These are phyloP conservation scores for Isoperla grammatica DNA, from an alignment of 2,888 invertebrate species.

Conservation along the genomic window DNA sequence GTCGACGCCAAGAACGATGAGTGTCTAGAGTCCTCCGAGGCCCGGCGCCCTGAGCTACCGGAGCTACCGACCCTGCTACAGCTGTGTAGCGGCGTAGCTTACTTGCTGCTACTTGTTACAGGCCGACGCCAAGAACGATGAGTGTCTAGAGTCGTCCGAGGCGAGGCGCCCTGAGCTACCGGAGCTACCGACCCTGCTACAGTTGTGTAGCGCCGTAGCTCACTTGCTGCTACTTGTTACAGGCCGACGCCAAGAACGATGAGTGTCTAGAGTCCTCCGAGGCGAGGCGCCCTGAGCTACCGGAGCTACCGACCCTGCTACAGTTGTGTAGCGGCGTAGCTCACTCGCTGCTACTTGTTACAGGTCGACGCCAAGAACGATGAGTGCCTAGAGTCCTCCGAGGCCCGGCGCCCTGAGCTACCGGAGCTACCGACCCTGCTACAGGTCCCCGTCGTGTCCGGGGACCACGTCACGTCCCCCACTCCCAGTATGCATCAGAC, in stretches of 20 bases:
- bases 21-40: conserved; percentile 45
- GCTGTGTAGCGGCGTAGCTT: too few species aligned
- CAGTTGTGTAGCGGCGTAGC: too few species aligned
- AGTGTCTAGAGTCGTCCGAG: conserved; percentile 45
- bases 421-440: conserved; percentile 44
- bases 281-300: conserved; percentile 32
- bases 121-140: conserved; percentile 37
- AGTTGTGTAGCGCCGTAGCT: too few species aligned
- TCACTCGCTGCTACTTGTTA: too few species aligned
- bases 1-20: conserved; percentile 31
- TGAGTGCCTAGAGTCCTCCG: conserved; percentile 52
- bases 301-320: conserved; percentile 43
- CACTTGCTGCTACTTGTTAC: too few species aligned
- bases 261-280: conserved; percentile 52
- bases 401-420: conserved; percentile 26
- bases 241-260: conserved; percentile 56
- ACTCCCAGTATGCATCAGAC: conserved; percentile 39
- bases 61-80: conserved; percentile 46
- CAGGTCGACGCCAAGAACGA: conserved; percentile 56
- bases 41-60: conserved; percentile 35
- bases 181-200: conserved; percentile 42
- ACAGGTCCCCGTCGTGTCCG: conserved; percentile 38
- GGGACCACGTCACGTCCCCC: conserved; percentile 27
- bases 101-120: too few species aligned
- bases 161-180: conserved; percentile 35